phyloP scores from a whole-genome alignment of 1,140 invertebrate genomes.

The Drosophila murphyi region DNA sequence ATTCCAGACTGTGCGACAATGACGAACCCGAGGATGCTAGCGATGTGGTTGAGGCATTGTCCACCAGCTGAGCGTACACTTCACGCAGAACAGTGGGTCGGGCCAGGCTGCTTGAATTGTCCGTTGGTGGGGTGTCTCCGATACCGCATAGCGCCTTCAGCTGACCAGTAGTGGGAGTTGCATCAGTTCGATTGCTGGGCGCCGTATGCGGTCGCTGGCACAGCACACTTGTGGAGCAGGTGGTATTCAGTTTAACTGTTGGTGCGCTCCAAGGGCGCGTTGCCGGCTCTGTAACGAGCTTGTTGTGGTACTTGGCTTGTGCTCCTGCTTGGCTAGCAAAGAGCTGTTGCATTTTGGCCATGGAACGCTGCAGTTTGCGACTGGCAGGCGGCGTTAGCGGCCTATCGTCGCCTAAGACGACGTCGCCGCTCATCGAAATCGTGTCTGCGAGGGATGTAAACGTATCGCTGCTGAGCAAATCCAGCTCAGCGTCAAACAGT shows the following conservation, averaged over 20 bases:
- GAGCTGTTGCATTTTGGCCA: slow-evolving; percentile 71
- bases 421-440: not conserved
- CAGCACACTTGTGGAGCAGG: not conserved
- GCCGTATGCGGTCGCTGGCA: slow-evolving; percentile 55
- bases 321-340: slow-evolving; percentile 32
- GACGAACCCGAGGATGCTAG: slow-evolving; percentile 21
- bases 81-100: not conserved
- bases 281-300: not conserved
- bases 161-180: not conserved
- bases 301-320: too few species aligned
- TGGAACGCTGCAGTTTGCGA: slow-evolving; percentile 53
- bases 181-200: slow-evolving; percentile 36
- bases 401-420: not conserved
- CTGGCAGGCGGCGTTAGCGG: slow-evolving; percentile 8
- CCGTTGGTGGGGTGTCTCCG: slow-evolving; percentile 12
- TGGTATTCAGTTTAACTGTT: not conserved
- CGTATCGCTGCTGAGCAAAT: not conserved
- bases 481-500: not conserved
- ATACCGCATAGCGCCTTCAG: slow-evolving; percentile 24
- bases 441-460: slow-evolving; percentile 1
- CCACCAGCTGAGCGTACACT: slow-evolving; percentile 23
- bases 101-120: slow-evolving; percentile 7
- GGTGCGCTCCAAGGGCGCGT: slow-evolving; percentile 60
- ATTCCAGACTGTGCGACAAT: slow-evolving; percentile 46
- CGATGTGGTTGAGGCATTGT: not conserved